Conservation (phyloP, 2,797 vertebrate genomes). For the Enteromius mattozi region DNA sequence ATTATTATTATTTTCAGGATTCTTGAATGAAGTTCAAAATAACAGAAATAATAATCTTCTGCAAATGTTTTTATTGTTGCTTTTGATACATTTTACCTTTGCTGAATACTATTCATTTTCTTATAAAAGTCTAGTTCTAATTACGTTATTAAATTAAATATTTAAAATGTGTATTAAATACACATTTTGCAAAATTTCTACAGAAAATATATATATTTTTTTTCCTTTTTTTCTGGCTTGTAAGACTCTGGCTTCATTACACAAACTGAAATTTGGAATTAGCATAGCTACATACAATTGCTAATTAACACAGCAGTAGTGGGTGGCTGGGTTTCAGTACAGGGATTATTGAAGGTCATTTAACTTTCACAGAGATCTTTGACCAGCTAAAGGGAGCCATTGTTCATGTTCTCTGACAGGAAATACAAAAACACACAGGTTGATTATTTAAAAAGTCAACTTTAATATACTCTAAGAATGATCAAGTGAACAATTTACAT, state of each 20-base stretch:
- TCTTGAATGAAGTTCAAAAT: background rate
- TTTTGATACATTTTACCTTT: background rate
- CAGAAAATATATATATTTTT: background rate
- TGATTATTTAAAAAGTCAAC: conserved; percentile 65
- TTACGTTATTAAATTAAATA: background rate
- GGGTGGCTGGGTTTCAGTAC: conserved; percentile 23
- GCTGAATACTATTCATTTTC: background rate
- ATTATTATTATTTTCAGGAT: background rate
- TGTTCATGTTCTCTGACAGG: background rate
- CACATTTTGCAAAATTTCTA: background rate
- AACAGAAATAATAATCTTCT: background rate
- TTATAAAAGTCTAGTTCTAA: background rate
- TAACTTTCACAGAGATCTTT: conserved; percentile 13
- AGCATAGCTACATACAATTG: conserved; percentile 26
- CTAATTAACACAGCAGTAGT: conserved; percentile 20
- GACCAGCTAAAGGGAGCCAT: background rate
- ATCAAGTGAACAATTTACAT: conserved; percentile 62
- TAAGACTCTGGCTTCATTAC: conserved; percentile 43
- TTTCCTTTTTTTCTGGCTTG: conserved; percentile 1
- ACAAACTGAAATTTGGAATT: conserved; percentile 42
- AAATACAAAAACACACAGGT: conserved; percentile 20
- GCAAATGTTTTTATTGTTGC: background rate
- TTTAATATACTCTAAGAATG: conserved; percentile 74
- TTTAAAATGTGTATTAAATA: background rate
- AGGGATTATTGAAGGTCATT: conserved; percentile 14